phyloP scores from a whole-genome alignment of 2,113 vertebrate species.

The Argyrosomus japonicus region DNA sequence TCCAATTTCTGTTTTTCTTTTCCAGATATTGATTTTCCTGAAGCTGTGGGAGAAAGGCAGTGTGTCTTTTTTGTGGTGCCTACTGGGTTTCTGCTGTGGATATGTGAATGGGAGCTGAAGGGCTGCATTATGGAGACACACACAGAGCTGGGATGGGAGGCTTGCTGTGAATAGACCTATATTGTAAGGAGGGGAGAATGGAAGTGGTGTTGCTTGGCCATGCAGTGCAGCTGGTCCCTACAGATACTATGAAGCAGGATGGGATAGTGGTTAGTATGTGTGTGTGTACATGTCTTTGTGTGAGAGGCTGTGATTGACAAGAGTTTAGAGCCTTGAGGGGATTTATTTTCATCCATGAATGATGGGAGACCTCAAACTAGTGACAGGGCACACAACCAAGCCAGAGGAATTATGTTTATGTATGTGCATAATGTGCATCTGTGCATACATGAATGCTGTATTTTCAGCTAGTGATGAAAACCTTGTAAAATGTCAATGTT shows the following conservation, averaged over 20 bases:
- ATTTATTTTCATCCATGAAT: constrained; percentile 24
- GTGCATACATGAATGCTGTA: constrained; percentile 4
- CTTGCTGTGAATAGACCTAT: constrained; percentile 60
- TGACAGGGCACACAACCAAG: not conserved
- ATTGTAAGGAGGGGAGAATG: constrained; percentile 46
- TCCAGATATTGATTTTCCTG: constrained; percentile 24
- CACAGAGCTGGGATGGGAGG: constrained; percentile 24
- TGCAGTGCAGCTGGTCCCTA: constrained; percentile 54
- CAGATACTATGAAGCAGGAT: constrained; percentile 39
- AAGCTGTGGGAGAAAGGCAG: not conserved
- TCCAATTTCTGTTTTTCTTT: constrained; percentile 5
- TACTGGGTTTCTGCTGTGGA: constrained; percentile 34
- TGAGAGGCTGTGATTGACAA: constrained; percentile 40
- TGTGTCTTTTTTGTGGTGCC: constrained; percentile 14
- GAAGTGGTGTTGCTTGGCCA: constrained; percentile 38
- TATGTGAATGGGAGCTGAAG: constrained; percentile 53
- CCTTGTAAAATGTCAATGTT: not conserved
- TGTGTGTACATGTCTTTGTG: not conserved
- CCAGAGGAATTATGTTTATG: constrained; percentile 27
- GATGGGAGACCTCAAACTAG: constrained; percentile 32
- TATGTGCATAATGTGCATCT: constrained; percentile 26
- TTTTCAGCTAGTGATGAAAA: not conserved
- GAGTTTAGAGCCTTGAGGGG: not conserved
- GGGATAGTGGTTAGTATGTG: not conserved
- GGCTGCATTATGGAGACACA: constrained; percentile 49